Evolutionary conservation across 2,888 invertebrate genomes (phyloP).

Genomic region (Drosophila anomalata): DNA sequence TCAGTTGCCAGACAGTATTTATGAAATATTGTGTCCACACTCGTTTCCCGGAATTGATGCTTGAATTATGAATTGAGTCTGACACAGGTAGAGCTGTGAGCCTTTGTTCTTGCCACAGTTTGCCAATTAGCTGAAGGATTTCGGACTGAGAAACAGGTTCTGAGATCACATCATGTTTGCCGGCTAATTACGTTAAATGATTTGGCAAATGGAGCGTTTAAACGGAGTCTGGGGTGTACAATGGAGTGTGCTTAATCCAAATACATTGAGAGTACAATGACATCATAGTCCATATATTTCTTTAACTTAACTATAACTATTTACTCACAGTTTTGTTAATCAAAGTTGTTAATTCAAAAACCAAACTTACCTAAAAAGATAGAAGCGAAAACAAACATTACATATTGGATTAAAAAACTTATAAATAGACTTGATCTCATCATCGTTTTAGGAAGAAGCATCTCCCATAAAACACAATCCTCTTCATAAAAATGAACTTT

Average conservation of each 20-base stretch:
- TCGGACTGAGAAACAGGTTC: slow-evolving; percentile 41
- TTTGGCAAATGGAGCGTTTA: slow-evolving; percentile 35
- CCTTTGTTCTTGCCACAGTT: slow-evolving; percentile 20
- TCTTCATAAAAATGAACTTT: slow-evolving; percentile 29
- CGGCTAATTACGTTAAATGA: slow-evolving; percentile 54
- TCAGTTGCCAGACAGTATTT: slow-evolving; percentile 39
- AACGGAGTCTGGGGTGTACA: background rate
- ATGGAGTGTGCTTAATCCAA: slow-evolving; percentile 14
- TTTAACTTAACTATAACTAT: background rate
- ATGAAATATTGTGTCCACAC: slow-evolving; percentile 45
- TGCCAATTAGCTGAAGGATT: slow-evolving; percentile 58
- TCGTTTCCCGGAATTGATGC: slow-evolving; percentile 31
- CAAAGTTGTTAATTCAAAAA: background rate
- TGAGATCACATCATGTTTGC: slow-evolving; percentile 28
- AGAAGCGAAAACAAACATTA: slow-evolving; percentile 1
- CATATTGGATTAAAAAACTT: slow-evolving; percentile 3
- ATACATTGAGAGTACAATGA: background rate
- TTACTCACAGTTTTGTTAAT: slow-evolving; percentile 36
- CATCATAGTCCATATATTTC: background rate
- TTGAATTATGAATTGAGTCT: slow-evolving; percentile 37
- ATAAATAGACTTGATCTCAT: slow-evolving; percentile 20
- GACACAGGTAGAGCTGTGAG: slow-evolving; percentile 31
- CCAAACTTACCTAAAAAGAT: slow-evolving; percentile 61
- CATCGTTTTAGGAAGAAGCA: background rate
- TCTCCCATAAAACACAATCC: slow-evolving; percentile 27